These are phyloP conservation scores for Daubentonia madagascariensis DNA, from an alignment of 2,113 vertebrate species.

Conservation along the genomic window DNA sequence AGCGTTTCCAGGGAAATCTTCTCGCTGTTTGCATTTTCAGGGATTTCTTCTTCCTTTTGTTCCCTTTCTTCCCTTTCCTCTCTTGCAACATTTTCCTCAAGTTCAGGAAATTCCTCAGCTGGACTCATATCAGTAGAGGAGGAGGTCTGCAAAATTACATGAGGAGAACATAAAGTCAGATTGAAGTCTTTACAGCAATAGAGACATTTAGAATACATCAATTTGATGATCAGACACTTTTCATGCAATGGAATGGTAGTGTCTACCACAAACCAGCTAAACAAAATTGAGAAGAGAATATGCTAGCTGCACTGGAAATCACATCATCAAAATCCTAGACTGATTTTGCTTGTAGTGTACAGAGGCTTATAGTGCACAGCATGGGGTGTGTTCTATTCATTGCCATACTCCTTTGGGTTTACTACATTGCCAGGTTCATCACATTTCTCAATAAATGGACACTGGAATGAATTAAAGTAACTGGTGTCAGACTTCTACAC, in stretches of 20 bases:
- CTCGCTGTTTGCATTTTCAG: conserved; percentile 43
- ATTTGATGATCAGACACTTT: neutral
- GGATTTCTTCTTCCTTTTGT: conserved; percentile 53
- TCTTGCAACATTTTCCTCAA: neutral
- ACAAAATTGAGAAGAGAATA: neutral
- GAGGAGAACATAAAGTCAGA: neutral
- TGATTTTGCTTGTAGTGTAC: neutral
- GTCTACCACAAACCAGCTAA: neutral
- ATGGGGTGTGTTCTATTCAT: neutral
- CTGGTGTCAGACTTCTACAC: neutral
- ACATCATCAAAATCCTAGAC: neutral
- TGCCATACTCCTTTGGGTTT: neutral
- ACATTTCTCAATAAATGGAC: neutral
- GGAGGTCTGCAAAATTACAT: conserved; percentile 60
- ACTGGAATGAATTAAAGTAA: neutral
- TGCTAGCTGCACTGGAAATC: neutral
- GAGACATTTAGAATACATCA: neutral
- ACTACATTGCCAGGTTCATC: neutral
- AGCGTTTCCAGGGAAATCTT: conserved; percentile 85
- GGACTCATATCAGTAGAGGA: neutral
- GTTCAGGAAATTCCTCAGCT: neutral
- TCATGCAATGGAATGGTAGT: neutral
- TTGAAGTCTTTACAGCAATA: neutral
- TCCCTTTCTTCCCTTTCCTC: conserved; percentile 31
- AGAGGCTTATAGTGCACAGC: neutral